Evolutionary conservation across 2,797 vertebrate species (phyloP), one percentile per base, ranked within the genome.

Genomic region (Benthosema pterotum): DNA sequence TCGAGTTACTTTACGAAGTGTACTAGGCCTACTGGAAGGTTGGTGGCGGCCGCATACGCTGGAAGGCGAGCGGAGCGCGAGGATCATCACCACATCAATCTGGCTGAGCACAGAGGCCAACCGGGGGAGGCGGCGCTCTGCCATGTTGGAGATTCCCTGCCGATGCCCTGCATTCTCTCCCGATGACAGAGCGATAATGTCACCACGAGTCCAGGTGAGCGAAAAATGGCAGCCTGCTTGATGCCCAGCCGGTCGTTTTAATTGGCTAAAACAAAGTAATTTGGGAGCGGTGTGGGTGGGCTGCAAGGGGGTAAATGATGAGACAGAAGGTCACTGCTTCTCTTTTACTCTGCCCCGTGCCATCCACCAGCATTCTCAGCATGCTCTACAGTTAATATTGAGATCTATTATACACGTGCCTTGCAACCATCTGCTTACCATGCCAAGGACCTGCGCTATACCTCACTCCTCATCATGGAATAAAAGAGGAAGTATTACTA

Each of bases 181-280:
- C 14, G 54, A 78, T 91, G 89, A 90, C 91, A 83, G 85, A 89
- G 84, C 67, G 78, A 86, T 86, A 89, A 89, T 87, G 88, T 89
- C 86, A 81, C 86, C 86, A 73, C 66, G 70, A 79, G 84, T 85
- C 83, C 87, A 90, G 88, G 89, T 90, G 87, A 92, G 88, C 84
- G 70, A 88, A 88, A 92, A 91, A 91, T 83, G 78, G 79, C 87
- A 75, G 74, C 69, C 84, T 77, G 82, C 79, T 89, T 83, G 88
- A 88, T 82, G 88, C 91, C 88, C 91, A 92, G 89, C 84, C 89
- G 83, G 90, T 88, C 82, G 79, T 84, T 92, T 91, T 93, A 93
- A 93, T 94, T 93, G 92, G 90, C 80, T 93, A 89, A 93, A 93
- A 93, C 90, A 92, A 93, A 93, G 92, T 93, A 91, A 92, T 93